phyloP scores from a whole-genome alignment of 2,113 vertebrate genomes.

The Reinhardtius hippoglossoides region DNA sequence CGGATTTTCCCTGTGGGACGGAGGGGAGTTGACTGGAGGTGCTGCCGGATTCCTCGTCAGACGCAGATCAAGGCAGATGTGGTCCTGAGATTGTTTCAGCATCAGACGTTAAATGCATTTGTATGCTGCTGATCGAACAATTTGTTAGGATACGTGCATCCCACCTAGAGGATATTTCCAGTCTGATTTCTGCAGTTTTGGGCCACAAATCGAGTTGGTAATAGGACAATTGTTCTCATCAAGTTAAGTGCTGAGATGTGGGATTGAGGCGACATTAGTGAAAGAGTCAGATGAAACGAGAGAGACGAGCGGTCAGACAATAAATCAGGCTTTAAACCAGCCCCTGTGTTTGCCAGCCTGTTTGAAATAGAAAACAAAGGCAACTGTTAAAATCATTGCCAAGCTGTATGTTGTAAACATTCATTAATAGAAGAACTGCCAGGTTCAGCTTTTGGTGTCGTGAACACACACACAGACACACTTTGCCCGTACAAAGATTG shows the following conservation, averaged over 20 bases:
- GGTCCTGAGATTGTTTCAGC: constrained; percentile 41
- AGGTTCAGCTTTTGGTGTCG: neutral
- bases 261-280: neutral
- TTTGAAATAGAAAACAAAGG: constrained; percentile 13
- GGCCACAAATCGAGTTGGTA: neutral
- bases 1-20: constrained; percentile 49
- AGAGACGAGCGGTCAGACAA: neutral
- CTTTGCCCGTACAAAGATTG: neutral
- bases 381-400: neutral
- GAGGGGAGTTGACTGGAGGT: constrained; percentile 57
- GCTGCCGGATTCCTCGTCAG: constrained; percentile 52
- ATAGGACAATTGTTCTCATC: neutral
- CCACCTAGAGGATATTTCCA: constrained; percentile 10
- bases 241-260: neutral
- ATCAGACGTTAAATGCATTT: constrained; percentile 33
- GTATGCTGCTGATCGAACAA: constrained; percentile 15
- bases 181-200: neutral
- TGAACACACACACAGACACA: neutral
- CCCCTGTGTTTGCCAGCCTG: neutral
- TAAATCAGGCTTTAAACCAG: constrained; percentile 2
- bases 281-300: neutral
- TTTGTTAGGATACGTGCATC: constrained; percentile 1
- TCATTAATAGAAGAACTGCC: neutral
- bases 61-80: constrained; percentile 59
- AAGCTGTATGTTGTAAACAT: neutral